Evolutionary conservation across 2,888 invertebrate genomes (phyloP).

Genomic region (Blomia tropicalis): DNA sequence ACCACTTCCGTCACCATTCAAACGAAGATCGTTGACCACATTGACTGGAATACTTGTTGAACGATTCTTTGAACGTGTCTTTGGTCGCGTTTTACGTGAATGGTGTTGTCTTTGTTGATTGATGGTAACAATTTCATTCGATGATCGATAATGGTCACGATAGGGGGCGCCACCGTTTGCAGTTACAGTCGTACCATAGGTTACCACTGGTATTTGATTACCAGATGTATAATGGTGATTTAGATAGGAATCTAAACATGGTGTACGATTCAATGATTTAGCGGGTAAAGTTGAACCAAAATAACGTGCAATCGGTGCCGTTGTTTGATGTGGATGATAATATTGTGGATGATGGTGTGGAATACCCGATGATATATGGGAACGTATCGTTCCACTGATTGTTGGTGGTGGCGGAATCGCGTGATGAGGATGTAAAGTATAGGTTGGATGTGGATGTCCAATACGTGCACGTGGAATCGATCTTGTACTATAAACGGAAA

Average conservation of each 20-base stretch:
- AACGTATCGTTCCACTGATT: constrained; percentile 52
- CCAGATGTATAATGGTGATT: constrained; percentile 2
- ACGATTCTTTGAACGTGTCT: background rate
- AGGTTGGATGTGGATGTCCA: constrained; percentile 42
- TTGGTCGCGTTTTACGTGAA: background rate
- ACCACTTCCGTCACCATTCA: constrained; percentile 35
- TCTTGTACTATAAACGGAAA: constrained; percentile 75
- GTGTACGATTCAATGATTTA: background rate
- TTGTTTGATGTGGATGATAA: constrained; percentile 36
- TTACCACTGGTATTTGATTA: background rate
- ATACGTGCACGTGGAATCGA: constrained; percentile 74
- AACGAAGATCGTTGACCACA: background rate
- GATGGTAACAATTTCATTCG: background rate
- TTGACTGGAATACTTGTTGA: background rate
- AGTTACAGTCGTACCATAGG: constrained; percentile 7
- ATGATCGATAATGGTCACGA: background rate
- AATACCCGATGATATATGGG: constrained; percentile 45
- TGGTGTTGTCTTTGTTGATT: background rate
- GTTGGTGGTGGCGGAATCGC: background rate
- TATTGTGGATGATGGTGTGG: no score
- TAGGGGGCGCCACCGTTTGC: background rate
- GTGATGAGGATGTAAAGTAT: background rate
- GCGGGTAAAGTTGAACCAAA: constrained; percentile 9
- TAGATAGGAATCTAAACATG: background rate
- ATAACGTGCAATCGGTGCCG: background rate